These are phyloP conservation scores for Rugalucina vietnamica DNA, from an alignment of 2,888 invertebrate species.

Conservation along the genomic window DNA sequence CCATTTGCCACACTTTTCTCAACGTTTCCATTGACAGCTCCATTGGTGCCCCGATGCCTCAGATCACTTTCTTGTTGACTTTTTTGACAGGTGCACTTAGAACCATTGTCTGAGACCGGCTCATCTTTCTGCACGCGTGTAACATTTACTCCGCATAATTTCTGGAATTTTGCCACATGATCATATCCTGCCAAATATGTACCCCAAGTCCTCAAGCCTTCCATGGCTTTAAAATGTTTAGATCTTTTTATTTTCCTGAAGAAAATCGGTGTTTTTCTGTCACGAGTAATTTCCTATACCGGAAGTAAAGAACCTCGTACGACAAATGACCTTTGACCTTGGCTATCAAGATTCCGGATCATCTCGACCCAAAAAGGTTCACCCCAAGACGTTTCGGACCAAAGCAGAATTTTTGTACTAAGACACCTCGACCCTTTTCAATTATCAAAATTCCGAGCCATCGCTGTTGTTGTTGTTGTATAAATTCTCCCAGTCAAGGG, in stretches of 20 bases:
- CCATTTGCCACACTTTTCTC: background rate
- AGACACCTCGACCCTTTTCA: no score
- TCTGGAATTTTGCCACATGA: constrained; percentile 91
- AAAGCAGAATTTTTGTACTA: no score
- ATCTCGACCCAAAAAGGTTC: no score
- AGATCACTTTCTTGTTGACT: background rate
- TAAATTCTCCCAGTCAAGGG: no score
- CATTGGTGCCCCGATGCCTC: background rate
- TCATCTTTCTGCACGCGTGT: constrained; percentile 41
- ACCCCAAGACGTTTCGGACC: no score
- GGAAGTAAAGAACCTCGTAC: constrained; percentile 13
- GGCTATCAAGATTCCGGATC: no score
- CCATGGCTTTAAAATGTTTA: constrained; percentile 37
- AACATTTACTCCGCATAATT: constrained; percentile 89
- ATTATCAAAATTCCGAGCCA: no score
- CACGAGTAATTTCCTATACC: background rate
- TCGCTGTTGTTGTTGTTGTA: no score
- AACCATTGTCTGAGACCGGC: background rate
- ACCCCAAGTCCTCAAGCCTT: constrained; percentile 33
- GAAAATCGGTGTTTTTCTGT: background rate
- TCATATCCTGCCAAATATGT: constrained; percentile 85
- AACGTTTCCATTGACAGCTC: background rate
- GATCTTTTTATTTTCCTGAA: background rate
- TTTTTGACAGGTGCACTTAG: background rate
- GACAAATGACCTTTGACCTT: constrained; percentile 9